These are phyloP conservation scores for Reticulitermes lucifugus DNA, from an alignment of 2,888 invertebrate species.

Conservation along the genomic window DNA sequence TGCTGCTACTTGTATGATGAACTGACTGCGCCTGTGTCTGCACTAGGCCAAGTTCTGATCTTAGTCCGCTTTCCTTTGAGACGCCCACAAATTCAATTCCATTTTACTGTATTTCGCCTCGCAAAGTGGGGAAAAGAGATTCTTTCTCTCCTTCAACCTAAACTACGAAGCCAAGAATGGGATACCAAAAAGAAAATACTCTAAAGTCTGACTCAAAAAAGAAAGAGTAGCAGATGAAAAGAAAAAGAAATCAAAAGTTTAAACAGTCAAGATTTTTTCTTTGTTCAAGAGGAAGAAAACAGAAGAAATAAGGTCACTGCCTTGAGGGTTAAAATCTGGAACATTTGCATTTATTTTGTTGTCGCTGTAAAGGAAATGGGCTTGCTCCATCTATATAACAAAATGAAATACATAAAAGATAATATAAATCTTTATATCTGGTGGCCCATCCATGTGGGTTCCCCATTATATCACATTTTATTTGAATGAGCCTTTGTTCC, in stretches of 20 bases:
- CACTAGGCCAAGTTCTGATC: background rate
- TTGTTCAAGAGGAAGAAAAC: slow-evolving; percentile 5
- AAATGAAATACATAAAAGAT: background rate
- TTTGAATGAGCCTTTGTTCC: background rate
- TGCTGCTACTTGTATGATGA: background rate
- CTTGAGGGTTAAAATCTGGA: slow-evolving; percentile 9
- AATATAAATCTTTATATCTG: slow-evolving; percentile 1
- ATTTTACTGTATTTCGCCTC: slow-evolving; percentile 19
- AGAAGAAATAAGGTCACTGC: slow-evolving; percentile 8
- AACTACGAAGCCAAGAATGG: background rate
- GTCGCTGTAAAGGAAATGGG: slow-evolving; percentile 4
- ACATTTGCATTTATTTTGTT: slow-evolving; percentile 26
- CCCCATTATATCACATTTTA: background rate
- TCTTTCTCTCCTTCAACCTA: background rate
- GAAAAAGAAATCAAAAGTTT: background rate
- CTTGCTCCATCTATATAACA: background rate
- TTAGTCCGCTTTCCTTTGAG: background rate
- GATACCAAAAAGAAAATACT: slow-evolving; percentile 15
- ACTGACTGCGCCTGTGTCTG: background rate
- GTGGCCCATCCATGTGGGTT: background rate
- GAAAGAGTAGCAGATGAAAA: background rate
- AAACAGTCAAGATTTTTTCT: slow-evolving; percentile 14
- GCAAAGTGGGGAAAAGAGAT: background rate
- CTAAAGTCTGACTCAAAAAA: slow-evolving; percentile 7
- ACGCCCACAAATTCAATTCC: slow-evolving; percentile 12